Conservation (phyloP, 1,140 invertebrate species). For the Cotesia chilonis region DNA sequence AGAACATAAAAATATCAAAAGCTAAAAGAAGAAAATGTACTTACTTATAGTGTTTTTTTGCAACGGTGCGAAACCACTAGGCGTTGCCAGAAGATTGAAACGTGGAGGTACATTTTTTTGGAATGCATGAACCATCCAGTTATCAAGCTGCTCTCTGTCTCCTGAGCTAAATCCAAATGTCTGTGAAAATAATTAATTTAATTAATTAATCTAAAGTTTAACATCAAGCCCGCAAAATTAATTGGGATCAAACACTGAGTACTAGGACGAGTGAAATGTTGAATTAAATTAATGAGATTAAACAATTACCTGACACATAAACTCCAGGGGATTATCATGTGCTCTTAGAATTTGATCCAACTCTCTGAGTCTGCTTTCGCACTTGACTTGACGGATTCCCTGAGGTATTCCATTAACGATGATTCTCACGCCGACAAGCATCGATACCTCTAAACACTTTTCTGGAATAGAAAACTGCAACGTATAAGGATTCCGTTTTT, state of each 20-base stretch:
- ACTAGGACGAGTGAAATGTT: not conserved
- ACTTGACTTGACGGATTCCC: slow-evolving; percentile 82
- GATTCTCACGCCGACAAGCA: slow-evolving; percentile 80
- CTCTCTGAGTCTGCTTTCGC: slow-evolving; percentile 82
- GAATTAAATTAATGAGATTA: no score
- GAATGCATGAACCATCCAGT: slow-evolving; percentile 81
- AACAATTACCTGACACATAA: slow-evolving; percentile 81
- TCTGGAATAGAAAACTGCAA: slow-evolving; percentile 82
- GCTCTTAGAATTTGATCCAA: slow-evolving; percentile 81
- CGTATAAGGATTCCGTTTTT: slow-evolving; percentile 82
- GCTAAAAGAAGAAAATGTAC: slow-evolving; percentile 37
- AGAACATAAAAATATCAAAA: slow-evolving; percentile 9
- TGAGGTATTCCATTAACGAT: slow-evolving; percentile 80
- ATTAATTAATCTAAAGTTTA: not conserved
- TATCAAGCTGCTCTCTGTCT: slow-evolving; percentile 80
- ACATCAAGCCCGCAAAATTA: no score
- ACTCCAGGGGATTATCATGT: slow-evolving; percentile 82
- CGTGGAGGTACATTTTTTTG: slow-evolving; percentile 83
- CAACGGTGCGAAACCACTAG: slow-evolving; percentile 48
- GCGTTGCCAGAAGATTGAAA: slow-evolving; percentile 75
- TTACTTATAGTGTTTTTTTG: slow-evolving; percentile 61
- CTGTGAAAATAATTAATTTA: slow-evolving; percentile 60
- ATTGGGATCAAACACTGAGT: not conserved
- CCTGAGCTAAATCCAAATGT: slow-evolving; percentile 80
- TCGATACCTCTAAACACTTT: slow-evolving; percentile 81